These are phyloP conservation scores for Nothobranchius kuhntae DNA, from an alignment of 2,113 vertebrate species.

Conservation along the genomic window DNA sequence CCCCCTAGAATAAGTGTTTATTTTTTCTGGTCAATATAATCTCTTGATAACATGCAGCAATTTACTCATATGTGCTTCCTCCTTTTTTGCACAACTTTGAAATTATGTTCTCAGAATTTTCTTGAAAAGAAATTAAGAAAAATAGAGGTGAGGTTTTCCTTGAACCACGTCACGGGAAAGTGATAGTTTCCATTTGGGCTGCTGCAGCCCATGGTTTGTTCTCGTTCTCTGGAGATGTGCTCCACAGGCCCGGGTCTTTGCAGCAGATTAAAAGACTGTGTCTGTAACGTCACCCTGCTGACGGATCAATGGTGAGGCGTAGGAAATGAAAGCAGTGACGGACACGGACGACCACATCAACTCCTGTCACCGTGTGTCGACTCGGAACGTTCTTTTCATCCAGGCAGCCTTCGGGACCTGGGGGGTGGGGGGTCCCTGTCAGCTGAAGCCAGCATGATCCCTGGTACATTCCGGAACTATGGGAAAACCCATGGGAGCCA, in stretches of 20 bases:
- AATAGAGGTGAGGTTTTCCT: conserved; percentile 21
- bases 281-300: conserved; percentile 63
- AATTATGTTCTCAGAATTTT: conserved; percentile 8
- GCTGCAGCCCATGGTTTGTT: conserved; percentile 45
- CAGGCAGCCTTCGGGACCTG: conserved; percentile 57
- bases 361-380: conserved; percentile 65
- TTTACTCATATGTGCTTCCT: conserved; percentile 35
- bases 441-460: conserved; percentile 32
- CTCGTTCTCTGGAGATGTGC: conserved; percentile 49
- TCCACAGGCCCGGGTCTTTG: conserved; percentile 65
- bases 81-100: conserved; percentile 1
- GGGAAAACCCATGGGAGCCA: conserved; percentile 43
- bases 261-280: conserved; percentile 74
- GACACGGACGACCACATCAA: conserved; percentile 66
- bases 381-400: conserved; percentile 45
- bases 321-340: conserved; percentile 75
- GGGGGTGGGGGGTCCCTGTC: conserved; percentile 47
- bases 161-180: conserved; percentile 19
- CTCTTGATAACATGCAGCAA: conserved; percentile 13
- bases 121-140: conserved; percentile 47
- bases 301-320: conserved; percentile 60
- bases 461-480: conserved; percentile 40
- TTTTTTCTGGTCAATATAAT: conserved; percentile 25
- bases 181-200: conserved; percentile 56
- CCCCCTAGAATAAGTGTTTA: conserved; percentile 6